Conservation (phyloP, 1,140 invertebrate genomes). For the Helicoverpa zea region DNA sequence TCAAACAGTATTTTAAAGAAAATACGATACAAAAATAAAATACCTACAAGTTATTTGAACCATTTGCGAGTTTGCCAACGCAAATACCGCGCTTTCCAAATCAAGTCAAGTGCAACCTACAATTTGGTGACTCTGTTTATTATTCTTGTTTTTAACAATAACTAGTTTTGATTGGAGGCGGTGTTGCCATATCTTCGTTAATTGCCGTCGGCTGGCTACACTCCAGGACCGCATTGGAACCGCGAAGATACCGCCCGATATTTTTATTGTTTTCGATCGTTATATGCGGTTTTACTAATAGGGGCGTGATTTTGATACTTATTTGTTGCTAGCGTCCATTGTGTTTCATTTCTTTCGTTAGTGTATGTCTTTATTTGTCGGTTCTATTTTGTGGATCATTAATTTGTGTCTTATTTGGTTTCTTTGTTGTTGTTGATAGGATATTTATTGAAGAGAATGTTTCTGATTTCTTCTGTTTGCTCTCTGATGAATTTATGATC, state of each 20-base stretch:
- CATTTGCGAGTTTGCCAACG: neutral
- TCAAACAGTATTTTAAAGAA: neutral
- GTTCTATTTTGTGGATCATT: no score
- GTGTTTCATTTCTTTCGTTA: neutral
- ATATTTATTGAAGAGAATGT: no score
- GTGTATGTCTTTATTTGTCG: neutral
- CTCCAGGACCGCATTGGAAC: constrained; percentile 3
- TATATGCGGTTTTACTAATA: constrained; percentile 8
- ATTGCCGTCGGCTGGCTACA: constrained; percentile 18
- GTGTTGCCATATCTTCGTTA: constrained; percentile 29
- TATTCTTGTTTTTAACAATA: constrained; percentile 26
- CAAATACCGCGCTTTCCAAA: neutral
- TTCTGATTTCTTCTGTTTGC: no score
- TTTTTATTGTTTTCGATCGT: constrained; percentile 16
- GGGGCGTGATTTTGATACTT: neutral
- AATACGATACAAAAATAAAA: neutral
- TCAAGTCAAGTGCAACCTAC: constrained; percentile 16
- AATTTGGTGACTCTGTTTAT: constrained; percentile 26
- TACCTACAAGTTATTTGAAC: neutral
- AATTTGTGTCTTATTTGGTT: no score
- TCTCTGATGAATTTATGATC: no score
- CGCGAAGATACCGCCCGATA: constrained; percentile 1
- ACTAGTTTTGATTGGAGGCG: constrained; percentile 22
- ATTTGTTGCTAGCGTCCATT: neutral
- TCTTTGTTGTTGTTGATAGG: no score